These are phyloP conservation scores for Rotaria socialis DNA, from an alignment of 2,888 invertebrate species.

Conservation along the genomic window DNA sequence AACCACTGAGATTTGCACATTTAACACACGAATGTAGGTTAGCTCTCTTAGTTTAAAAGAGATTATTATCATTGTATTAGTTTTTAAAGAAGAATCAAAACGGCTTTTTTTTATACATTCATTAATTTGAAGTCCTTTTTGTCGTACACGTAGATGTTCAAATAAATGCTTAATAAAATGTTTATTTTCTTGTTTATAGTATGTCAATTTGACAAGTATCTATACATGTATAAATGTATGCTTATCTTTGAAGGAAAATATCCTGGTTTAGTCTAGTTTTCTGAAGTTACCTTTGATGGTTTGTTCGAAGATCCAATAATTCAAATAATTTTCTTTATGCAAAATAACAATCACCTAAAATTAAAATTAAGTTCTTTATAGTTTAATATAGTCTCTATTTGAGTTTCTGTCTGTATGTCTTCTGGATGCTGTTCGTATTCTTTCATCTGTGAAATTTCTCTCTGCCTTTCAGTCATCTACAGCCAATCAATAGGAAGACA, in stretches of 20 bases:
- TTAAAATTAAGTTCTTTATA: not conserved
- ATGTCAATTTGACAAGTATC: not conserved
- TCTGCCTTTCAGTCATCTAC: not conserved
- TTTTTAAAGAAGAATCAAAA: not conserved
- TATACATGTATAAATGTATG: not conserved
- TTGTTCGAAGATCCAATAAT: too few species aligned
- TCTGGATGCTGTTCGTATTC: not conserved
- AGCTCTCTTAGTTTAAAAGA: too few species aligned
- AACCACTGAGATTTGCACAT: not conserved
- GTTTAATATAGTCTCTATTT: not conserved
- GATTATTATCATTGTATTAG: not conserved
- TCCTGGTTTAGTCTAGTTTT: too few species aligned
- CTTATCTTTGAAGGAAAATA: not conserved
- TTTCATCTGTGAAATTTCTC: not conserved
- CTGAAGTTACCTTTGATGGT: too few species aligned
- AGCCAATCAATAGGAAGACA: not conserved
- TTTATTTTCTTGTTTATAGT: too few species aligned
- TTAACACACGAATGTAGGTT: not conserved
- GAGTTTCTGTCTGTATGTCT: not conserved
- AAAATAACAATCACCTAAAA: not conserved
- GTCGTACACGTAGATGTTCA: not conserved
- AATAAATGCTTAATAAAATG: not conserved
- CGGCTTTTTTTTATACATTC: not conserved
- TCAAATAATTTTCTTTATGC: not conserved
- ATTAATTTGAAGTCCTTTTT: not conserved